Evolutionary conservation across 2,888 invertebrate species (phyloP).

Genomic region (Melipona beecheii): DNA sequence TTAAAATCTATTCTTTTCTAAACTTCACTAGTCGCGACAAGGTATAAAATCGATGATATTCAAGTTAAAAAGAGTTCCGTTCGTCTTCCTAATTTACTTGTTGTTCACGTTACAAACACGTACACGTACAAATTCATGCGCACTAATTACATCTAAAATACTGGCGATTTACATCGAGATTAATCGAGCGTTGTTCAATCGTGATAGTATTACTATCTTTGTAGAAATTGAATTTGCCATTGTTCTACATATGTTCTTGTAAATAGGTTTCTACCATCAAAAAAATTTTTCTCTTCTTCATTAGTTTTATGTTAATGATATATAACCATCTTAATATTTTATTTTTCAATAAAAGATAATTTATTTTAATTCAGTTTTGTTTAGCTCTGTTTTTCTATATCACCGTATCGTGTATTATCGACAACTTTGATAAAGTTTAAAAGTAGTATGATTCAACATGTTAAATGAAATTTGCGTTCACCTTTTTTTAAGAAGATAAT

Average conservation of each 20-base stretch:
- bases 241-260: background rate
- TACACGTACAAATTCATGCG: conserved; percentile 19
- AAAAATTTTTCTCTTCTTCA: background rate
- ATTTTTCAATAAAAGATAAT: background rate
- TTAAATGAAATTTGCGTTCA: conserved; percentile 29
- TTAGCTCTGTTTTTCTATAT: background rate
- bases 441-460: background rate
- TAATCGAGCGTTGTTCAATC: conserved; percentile 17
- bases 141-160: conserved; percentile 52
- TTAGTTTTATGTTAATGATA: conserved; percentile 24
- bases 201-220: background rate
- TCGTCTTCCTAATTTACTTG: background rate
- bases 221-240: background rate
- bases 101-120: background rate
- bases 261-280: background rate
- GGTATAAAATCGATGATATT: conserved; percentile 55
- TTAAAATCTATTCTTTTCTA: background rate
- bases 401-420: background rate
- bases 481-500: background rate
- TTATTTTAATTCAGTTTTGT: background rate
- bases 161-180: conserved; percentile 35
- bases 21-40: conserved; percentile 11
- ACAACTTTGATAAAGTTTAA: background rate
- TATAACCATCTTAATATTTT: background rate
- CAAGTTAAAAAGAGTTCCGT: conserved; percentile 11